Base-by-base conservation (phyloP, 2,888 invertebrate species). In the Kuschelorhynchus macadamiae region DNA sequence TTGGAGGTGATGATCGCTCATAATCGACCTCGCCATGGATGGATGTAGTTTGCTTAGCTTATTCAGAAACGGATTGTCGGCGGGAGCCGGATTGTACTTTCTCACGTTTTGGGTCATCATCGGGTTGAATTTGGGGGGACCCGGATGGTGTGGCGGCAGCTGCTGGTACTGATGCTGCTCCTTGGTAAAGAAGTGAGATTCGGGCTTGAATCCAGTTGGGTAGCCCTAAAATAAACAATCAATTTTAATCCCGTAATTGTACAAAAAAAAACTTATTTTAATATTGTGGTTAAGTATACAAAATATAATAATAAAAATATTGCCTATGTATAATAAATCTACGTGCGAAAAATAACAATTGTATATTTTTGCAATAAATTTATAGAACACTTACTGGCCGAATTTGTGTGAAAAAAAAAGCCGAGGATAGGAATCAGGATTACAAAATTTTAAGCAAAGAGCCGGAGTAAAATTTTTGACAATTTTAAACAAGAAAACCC, bases 41-140 rank as follows among this genome's bases (percentile, higher is more conserved):
- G 82, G 82, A 49, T 81, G 76, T 44, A 82, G 78, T 52, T 79
- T 74, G 41, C 79, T 80, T 59, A 82, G 72, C 61, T 79, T 78
- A 7, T 81, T 77, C 33, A 82, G 70, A 61, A 81, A 81, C 44
- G 80, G 77, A 63, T 81, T 81, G 21, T 80, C 79, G 12, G 44
- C 25, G 0, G 73, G 71, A 1, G 67, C 47, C 0, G 74, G 71
- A 67, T 75, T 77, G 68, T 76, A 76, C 60, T 78, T 77, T 32
- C 74, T 53, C 46, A 71, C 55, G 18, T 67, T 72, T 18, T 72
- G 73, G 11, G 65, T 66, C 11, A 71, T 60, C 55, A 71, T 62
- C 39, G 72, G 71, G 30, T 71, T 71, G 44, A 74, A 68, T 30
- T 68, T 63, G n/a, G 67, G 67, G 46, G 66, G 63, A 8, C 33